These are phyloP conservation scores for Serilophus lunatus DNA, from an alignment of 2,113 vertebrate species.

Conservation along the genomic window DNA sequence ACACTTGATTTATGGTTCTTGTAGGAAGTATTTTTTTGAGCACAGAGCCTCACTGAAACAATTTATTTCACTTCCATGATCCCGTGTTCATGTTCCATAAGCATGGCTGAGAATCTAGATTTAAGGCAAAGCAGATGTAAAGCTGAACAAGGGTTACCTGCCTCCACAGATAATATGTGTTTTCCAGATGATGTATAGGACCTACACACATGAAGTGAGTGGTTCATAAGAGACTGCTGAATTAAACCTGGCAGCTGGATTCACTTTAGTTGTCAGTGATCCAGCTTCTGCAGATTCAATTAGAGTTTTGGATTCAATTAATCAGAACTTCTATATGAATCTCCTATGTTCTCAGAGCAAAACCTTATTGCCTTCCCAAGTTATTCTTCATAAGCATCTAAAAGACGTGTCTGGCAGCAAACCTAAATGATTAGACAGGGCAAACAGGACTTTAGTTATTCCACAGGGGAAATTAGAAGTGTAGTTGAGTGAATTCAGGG, in stretches of 20 bases:
- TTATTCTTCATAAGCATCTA: not conserved
- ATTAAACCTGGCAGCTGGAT: conserved; percentile 24
- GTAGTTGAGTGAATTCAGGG: not conserved
- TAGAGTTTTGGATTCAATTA: conserved; percentile 40
- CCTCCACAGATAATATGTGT: not conserved
- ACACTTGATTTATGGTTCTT: not conserved
- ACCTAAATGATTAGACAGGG: not conserved
- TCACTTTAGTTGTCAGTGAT: conserved; percentile 4
- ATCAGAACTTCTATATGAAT: not conserved
- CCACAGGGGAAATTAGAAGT: not conserved
- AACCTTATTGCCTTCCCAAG: not conserved
- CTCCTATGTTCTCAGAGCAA: not conserved
- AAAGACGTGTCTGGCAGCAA: not conserved
- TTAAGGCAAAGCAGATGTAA: not conserved
- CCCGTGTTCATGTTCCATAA: no score
- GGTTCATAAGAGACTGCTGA: not conserved
- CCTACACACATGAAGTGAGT: not conserved
- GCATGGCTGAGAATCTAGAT: not conserved
- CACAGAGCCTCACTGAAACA: not conserved
- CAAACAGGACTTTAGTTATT: not conserved
- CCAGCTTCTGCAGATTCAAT: conserved; percentile 33
- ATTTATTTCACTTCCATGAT: not conserved
- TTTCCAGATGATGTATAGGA: not conserved
- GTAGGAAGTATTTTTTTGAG: not conserved
- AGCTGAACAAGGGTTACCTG: not conserved